A percentile compares a stretch with the other conserved stretches of the same genome.
phyloP scores from a whole-genome alignment of 2,888 invertebrate genomes.

The Ophion ellenae region DNA sequence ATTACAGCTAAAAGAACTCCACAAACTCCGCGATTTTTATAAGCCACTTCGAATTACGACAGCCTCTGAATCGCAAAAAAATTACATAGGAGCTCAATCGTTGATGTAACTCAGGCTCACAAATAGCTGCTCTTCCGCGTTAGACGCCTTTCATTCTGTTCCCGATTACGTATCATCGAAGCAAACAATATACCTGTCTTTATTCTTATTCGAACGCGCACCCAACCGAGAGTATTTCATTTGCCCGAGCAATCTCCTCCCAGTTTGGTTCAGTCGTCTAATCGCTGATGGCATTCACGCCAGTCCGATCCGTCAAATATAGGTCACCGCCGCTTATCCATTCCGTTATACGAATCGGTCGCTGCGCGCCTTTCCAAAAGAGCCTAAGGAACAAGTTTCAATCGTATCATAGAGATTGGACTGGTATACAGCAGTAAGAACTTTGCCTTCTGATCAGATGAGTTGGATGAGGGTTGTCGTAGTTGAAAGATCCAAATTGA shows the following conservation, averaged over 20 bases:
- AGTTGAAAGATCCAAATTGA: not conserved
- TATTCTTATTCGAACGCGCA: not conserved
- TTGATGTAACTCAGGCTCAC: not conserved
- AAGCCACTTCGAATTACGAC: not conserved
- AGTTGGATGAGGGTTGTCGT: not conserved
- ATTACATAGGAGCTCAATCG: not conserved
- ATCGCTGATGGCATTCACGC: slow-evolving; percentile 16
- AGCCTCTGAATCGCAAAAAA: not conserved
- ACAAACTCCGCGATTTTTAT: not conserved
- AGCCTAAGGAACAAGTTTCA: slow-evolving; percentile 79
- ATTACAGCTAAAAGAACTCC: too few species aligned
- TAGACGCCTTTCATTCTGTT: not conserved
- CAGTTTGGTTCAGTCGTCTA: not conserved
- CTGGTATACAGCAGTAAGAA: not conserved
- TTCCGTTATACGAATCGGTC: slow-evolving; percentile 76
- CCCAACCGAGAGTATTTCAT: not conserved
- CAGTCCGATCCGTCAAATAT: slow-evolving; percentile 29
- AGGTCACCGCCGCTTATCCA: slow-evolving; percentile 72
- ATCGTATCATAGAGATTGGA: slow-evolving; percentile 60
- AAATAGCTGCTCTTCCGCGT: not conserved
- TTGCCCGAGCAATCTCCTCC: slow-evolving; percentile 1
- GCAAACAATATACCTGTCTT: not conserved
- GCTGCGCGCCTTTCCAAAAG: slow-evolving; percentile 77
- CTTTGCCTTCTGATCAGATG: not conserved
- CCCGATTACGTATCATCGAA: not conserved